These are phyloP conservation scores for Pachyramphus minor DNA, from an alignment of 2,113 vertebrate genomes.

Conservation along the genomic window DNA sequence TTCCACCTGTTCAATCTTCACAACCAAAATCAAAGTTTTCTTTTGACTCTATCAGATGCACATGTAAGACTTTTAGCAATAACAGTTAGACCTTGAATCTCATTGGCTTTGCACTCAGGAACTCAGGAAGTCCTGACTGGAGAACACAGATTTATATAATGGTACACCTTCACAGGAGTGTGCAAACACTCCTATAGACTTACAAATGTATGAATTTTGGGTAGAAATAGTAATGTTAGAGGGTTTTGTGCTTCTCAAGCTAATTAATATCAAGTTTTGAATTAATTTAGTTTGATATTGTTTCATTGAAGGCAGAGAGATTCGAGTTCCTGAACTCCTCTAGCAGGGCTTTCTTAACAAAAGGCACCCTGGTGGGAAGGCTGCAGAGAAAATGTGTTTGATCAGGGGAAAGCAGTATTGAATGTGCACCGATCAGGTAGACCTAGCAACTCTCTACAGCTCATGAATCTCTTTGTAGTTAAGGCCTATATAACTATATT, in stretches of 20 bases:
- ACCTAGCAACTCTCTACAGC: neutral
- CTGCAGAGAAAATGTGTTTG: neutral
- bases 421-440: neutral
- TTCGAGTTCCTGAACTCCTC: neutral
- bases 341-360: neutral
- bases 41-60: neutral
- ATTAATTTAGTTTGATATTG: neutral
- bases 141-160: neutral
- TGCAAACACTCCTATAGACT: neutral
- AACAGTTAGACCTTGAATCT: neutral
- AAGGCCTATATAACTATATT: neutral
- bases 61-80: neutral
- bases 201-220: rapidly evolving
- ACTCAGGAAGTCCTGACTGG: neutral
- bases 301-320: neutral
- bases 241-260: neutral
- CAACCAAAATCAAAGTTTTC: neutral
- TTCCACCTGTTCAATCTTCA: neutral
- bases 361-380: neutral
- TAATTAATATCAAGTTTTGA: neutral
- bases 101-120: neutral
- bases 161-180: neutral
- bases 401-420: neutral
- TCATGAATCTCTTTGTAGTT: neutral
- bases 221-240: neutral